Evolutionary conservation across 2,888 invertebrate species (phyloP), one percentile per base, ranked within the genome.

Genomic region (Vesta saturnalis): DNA sequence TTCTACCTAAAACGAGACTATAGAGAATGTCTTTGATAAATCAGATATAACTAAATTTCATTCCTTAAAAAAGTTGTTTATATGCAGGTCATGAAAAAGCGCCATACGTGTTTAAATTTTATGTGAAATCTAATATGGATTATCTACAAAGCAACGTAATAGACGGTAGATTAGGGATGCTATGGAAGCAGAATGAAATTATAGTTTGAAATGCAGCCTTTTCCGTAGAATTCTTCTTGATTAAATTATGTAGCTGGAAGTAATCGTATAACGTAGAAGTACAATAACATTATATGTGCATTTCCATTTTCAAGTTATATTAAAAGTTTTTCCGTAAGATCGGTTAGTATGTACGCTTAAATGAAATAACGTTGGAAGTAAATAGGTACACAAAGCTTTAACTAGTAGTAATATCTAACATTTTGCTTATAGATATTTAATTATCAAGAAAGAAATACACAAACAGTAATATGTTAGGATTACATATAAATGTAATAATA

Each of bases 111-210:
- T 67, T 63, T 62, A 61, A 63, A 43, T 54, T 70, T 66, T 60
- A 54, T 56, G 64, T 57, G 61, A 60, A 66, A 62, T 67, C 66
- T 64, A 60, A 64, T 57, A 64, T 49, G 58, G 64, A 64, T 64
- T 64, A 62, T 62, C 62, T 62, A 35, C 55, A 43, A 62, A 62
- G 55, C 62, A 55, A 39, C 35, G 58, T 58, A 64, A 64, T 64
- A 58, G 57, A 58, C 58, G 58, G 57, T 10, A 47, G 21, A 58
- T 64, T 64, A 64, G 49, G 57, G 57, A 22, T 39, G 58, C 49
- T 58, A 49, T 64, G 57, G 47, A 49, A 22, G 58, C 16, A 58
- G 49, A 64, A 64, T 64, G 8, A 64, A 57, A 23, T 56, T 62
- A n/a, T 12, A 23, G 57, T 1, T 19, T 64, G 58, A 46, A 35